Percentiles rank a stretch among this genome's conserved stretches.
Conservation (phyloP, 2,113 vertebrate genomes). For the Tonatia bakeri region DNA sequence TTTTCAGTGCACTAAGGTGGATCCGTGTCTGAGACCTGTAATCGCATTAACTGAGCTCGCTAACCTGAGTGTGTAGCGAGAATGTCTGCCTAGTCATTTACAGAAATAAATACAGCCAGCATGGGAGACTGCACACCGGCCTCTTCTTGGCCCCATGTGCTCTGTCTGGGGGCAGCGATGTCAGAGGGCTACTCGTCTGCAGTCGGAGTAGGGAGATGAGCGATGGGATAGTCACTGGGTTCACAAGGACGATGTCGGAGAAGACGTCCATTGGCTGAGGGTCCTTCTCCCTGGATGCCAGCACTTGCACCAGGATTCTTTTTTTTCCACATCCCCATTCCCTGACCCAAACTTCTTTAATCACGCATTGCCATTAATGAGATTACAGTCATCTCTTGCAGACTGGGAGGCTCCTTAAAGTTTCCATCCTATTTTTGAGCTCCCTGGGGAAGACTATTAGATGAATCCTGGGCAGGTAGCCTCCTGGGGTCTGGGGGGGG, state of each 20-base stretch:
- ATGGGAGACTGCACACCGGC: accelerated
- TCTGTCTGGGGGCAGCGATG: background rate
- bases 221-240: background rate
- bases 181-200: background rate
- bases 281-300: background rate
- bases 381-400: background rate
- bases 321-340: background rate
- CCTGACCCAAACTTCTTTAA: background rate
- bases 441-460: background rate
- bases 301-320: background rate
- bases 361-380: background rate
- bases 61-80: background rate
- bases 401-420: background rate
- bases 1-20: background rate
- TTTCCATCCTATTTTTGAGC: background rate
- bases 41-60: background rate
- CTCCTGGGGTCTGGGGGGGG: background rate
- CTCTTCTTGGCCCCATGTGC: accelerated
- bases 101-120: background rate
- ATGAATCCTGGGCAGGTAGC: background rate
- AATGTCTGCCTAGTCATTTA: background rate
- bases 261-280: background rate
- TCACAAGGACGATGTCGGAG: accelerated
- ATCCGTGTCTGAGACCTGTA: background rate
- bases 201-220: background rate